Evolutionary conservation across 2,888 invertebrate species (phyloP).

Genomic region (Branchinecta sandiegonensis): DNA sequence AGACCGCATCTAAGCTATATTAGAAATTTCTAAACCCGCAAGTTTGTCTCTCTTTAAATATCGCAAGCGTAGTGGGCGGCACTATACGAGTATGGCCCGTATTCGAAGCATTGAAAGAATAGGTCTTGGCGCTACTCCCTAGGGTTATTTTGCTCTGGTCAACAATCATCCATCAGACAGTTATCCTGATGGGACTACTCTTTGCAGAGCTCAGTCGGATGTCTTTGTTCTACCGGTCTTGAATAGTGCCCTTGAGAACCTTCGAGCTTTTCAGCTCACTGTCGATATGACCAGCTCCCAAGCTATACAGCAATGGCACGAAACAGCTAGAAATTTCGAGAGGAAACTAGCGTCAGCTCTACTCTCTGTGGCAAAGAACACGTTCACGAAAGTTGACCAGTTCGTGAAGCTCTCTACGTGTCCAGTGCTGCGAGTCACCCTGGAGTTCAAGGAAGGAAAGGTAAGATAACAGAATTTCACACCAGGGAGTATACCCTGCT

Average conservation of each 20-base stretch:
- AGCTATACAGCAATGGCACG: constrained; percentile 6
- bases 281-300: constrained; percentile 10
- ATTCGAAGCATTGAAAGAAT: too few relatives aligned
- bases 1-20: too few relatives aligned
- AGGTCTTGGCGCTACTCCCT: too few relatives aligned
- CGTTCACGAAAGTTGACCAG: background rate
- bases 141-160: too few relatives aligned
- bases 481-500: too few relatives aligned
- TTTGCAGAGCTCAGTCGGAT: too few relatives aligned
- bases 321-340: constrained; percentile 3
- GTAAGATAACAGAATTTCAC: background rate
- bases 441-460: background rate
- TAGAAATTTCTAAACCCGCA: too few relatives aligned
- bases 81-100: too few relatives aligned
- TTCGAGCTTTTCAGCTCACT: constrained; percentile 1
- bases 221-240: background rate
- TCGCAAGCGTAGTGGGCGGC: too few relatives aligned
- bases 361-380: background rate
- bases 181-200: too few relatives aligned
- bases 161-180: too few relatives aligned
- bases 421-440: background rate
- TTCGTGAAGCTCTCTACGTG: background rate
- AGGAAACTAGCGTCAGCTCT: background rate
- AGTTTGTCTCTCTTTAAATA: too few relatives aligned
- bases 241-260: background rate